These are phyloP conservation scores for Rosalia funebris DNA, from an alignment of 2,888 invertebrate species.

Conservation along the genomic window DNA sequence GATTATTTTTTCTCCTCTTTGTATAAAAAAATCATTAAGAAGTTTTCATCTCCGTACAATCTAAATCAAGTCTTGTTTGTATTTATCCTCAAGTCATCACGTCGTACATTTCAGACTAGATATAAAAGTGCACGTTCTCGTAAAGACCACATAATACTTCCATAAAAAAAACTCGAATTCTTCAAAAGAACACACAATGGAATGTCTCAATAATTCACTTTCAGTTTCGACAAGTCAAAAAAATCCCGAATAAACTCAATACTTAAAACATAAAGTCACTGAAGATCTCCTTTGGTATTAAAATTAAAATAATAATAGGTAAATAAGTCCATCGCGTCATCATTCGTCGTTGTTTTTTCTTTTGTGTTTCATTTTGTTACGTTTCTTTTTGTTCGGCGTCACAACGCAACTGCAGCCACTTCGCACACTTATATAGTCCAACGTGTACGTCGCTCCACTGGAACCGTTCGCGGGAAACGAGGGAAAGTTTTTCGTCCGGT, in stretches of 20 bases:
- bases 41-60: background rate
- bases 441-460: slow-evolving; percentile 70
- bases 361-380: slow-evolving; percentile 48
- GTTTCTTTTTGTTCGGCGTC: slow-evolving; percentile 60
- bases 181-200: slow-evolving; percentile 25
- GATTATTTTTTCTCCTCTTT: slow-evolving; percentile 12
- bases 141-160: slow-evolving; percentile 20
- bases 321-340: slow-evolving; percentile 2
- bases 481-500: slow-evolving; percentile 60
- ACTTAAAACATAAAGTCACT: slow-evolving; percentile 30
- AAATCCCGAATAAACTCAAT: slow-evolving; percentile 16
- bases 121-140: slow-evolving; percentile 20
- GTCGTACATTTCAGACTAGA: slow-evolving; percentile 21
- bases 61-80: slow-evolving; percentile 23
- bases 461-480: slow-evolving; percentile 67
- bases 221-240: slow-evolving; percentile 3
- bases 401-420: slow-evolving; percentile 88
- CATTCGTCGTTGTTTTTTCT: slow-evolving; percentile 33
- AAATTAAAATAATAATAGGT: background rate
- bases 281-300: slow-evolving; percentile 45
- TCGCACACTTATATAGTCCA: slow-evolving; percentile 85
- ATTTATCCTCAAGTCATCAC: slow-evolving; percentile 6
- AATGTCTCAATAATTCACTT: slow-evolving; percentile 26
- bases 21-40: slow-evolving; percentile 19
- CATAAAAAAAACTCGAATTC: slow-evolving; percentile 19